A percentile compares a stretch with the other conserved stretches of the same genome.
These are phyloP conservation scores for Chloroceryle inda DNA, from an alignment of 2,797 vertebrate genomes.

Conservation along the genomic window DNA sequence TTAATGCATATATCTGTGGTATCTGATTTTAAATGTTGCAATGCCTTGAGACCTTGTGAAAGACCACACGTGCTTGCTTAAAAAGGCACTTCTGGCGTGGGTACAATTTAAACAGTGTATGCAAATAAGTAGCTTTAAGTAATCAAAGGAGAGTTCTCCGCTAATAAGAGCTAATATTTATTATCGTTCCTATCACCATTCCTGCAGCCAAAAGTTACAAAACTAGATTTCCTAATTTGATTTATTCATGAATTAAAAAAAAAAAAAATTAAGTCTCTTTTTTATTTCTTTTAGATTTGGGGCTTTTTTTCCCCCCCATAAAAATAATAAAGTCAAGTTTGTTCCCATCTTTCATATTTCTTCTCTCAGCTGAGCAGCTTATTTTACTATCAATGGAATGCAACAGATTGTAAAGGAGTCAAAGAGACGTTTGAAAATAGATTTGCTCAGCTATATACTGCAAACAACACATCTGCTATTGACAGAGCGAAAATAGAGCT, in stretches of 20 bases:
- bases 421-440: slow-evolving; percentile 37
- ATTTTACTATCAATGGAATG: slow-evolving; percentile 7
- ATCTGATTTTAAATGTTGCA: neutral
- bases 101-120: slow-evolving; percentile 27
- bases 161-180: slow-evolving; percentile 23
- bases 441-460: slow-evolving; percentile 28
- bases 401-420: slow-evolving; percentile 44
- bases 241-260: neutral
- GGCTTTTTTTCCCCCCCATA: neutral
- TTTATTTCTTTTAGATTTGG: neutral
- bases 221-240: neutral
- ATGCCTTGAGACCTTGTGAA: neutral
- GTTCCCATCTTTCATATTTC: neutral
- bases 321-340: neutral
- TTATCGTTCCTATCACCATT: neutral
- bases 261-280: neutral
- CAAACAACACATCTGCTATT: slow-evolving; percentile 65
- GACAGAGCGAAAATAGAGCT: slow-evolving; percentile 45
- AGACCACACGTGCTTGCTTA: neutral
- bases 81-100: neutral
- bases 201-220: slow-evolving; percentile 5
- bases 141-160: slow-evolving; percentile 20
- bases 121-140: slow-evolving; percentile 27
- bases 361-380: slow-evolving; percentile 12
- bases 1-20: neutral